Conservation (phyloP, 2,888 invertebrate species). For the Entomobrya multifasciata region DNA sequence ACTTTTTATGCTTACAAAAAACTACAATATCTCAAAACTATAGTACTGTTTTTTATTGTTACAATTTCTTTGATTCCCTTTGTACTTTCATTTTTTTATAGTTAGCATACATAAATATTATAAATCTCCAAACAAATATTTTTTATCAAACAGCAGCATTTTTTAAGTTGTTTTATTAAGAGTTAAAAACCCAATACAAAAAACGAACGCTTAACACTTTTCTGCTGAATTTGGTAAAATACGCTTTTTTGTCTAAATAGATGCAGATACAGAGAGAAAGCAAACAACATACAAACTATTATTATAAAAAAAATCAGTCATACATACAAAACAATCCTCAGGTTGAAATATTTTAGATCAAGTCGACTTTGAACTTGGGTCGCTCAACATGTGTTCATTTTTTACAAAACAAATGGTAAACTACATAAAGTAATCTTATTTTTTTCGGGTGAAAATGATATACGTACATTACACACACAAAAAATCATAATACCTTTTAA, state of each 20-base stretch:
- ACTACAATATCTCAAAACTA: background rate
- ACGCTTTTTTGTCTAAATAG: conserved; percentile 49
- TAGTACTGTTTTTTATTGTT: background rate
- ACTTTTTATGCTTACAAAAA: background rate
- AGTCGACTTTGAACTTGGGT: conserved; percentile 77
- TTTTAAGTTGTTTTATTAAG: conserved; percentile 34
- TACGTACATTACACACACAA: conserved; percentile 42
- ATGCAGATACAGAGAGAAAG: background rate
- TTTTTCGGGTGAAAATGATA: conserved; percentile 53
- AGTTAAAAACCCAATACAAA: background rate
- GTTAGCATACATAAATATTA: too few species aligned
- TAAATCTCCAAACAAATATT: too few species aligned
- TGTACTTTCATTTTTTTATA: background rate
- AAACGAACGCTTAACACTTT: conserved; percentile 58
- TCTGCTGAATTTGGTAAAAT: conserved; percentile 46
- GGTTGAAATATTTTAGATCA: conserved; percentile 78
- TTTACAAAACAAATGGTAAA: conserved; percentile 67
- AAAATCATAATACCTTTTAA: conserved; percentile 23
- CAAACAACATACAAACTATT: conserved; percentile 6
- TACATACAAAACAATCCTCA: conserved; percentile 77
- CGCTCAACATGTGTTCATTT: conserved; percentile 80
- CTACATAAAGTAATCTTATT: conserved; percentile 51
- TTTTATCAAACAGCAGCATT: conserved; percentile 8
- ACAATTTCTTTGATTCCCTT: background rate
- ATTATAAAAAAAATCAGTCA: conserved; percentile 61